Conservation (phyloP, 2,888 invertebrate species). For the Strigamia maritima region DNA sequence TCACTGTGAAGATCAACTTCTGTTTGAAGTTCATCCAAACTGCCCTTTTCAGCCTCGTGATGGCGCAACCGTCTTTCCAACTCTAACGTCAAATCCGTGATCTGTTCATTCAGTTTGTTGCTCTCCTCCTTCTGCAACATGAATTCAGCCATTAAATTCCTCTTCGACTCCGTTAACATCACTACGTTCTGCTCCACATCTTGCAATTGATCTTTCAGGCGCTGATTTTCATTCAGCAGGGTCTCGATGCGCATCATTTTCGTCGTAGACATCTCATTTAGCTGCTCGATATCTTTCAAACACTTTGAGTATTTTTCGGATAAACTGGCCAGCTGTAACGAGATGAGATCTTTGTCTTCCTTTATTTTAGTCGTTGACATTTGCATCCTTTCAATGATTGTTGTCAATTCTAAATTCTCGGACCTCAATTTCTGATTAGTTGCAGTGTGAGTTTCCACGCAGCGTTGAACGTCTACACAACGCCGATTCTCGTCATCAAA, state of each 20-base stretch:
- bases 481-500: not conserved
- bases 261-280: not conserved
- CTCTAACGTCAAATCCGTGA: not conserved
- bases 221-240: not conserved
- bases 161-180: not conserved
- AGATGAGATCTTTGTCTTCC: not conserved
- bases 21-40: constrained; percentile 41
- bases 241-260: not conserved
- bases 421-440: not conserved
- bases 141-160: not conserved
- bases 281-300: not conserved
- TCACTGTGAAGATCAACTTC: constrained; percentile 3
- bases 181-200: not conserved
- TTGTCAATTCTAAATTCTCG: not conserved
- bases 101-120: not conserved
- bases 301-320: not conserved
- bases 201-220: not conserved
- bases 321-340: not conserved
- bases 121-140: constrained; percentile 6
- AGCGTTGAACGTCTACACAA: not conserved
- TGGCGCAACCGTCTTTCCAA: not conserved
- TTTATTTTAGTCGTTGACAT: not conserved
- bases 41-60: not conserved
- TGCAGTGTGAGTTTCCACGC: not conserved
- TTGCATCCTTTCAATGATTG: not conserved